Base-by-base conservation (phyloP, 92 coral and sea anemone species). In the Zoanthus sansibaricus region DNA sequence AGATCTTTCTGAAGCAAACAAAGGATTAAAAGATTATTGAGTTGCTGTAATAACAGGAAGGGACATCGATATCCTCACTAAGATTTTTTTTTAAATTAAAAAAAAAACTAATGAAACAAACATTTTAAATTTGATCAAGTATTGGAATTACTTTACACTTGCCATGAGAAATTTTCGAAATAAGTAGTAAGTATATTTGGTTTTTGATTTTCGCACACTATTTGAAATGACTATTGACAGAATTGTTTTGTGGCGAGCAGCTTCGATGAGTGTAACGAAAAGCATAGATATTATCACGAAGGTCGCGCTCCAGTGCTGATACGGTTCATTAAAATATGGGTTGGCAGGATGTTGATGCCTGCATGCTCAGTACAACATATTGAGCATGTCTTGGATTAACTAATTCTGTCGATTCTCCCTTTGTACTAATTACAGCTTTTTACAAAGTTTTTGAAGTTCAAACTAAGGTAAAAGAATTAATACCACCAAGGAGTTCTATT, bases 21-120 rank as follows among this genome's bases (percentile, higher is more conserved):
- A 66, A 46, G 85, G 85, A 80, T 80, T 80, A 80, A 66, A 13
- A 42, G 85, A 47, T 67, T 80, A 80, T 37, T 66, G 85, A 37
- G 58, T 12, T 80, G 85, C 75, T 52, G 82, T 21, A 80, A 67
- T 49, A 64, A 80, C 73, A 80, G 72, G 85, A 79, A 80, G 15
- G 52, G 45, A 64, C 14, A 14, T 31, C 30, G 82, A 76, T 76
- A 76, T 61, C 44, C 30, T 33, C 37, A 76, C 5, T 45, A 12
- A 62, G n/a, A 8, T 80, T 47, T 80, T 48, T 44, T 1, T n/a
- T 13, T 7, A 47, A 32, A 37, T 79, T 79, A 62, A 37, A 69
- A 8, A 62, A 46, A 66, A 54, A 32, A 66, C 55, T 79, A 18
- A 66, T 11, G 44, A 44, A 42, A 20, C 17, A 64, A 45, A 44